A percentile compares a stretch with the other conserved stretches of the same genome.
Evolutionary conservation across 2,797 vertebrate species (phyloP).

Genomic region (Caiman crocodilus): DNA sequence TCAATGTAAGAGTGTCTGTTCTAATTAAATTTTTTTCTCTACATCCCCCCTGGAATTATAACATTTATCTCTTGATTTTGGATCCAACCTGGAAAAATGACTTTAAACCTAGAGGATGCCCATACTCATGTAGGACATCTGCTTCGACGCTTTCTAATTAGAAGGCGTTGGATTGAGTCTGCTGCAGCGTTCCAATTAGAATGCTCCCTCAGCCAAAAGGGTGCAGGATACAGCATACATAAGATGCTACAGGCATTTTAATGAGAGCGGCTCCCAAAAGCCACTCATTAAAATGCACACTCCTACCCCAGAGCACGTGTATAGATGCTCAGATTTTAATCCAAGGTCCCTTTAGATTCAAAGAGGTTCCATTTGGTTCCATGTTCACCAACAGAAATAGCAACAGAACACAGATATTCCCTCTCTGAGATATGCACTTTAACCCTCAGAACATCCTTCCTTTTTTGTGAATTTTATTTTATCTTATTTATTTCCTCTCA

Average conservation of each 20-base stretch:
- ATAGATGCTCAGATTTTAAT: not conserved
- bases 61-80: not conserved
- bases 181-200: too few relatives aligned
- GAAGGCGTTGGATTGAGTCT: too few relatives aligned
- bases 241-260: too few relatives aligned
- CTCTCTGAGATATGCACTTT: not conserved
- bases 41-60: not conserved
- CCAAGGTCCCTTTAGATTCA: not conserved
- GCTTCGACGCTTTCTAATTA: too few relatives aligned
- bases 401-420: not conserved
- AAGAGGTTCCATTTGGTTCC: not conserved
- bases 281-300: too few relatives aligned
- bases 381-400: not conserved
- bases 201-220: too few relatives aligned
- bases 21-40: not conserved
- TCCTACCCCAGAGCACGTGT: too few relatives aligned
- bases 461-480: constrained; percentile 11
- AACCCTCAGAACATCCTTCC: not conserved
- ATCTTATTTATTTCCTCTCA: constrained; percentile 41
- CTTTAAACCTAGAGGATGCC: not conserved
- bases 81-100: not conserved
- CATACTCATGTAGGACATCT: too few relatives aligned
- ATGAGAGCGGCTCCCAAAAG: too few relatives aligned
- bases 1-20: not conserved
- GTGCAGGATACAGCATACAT: too few relatives aligned